phyloP scores from a whole-genome alignment of 2,113 vertebrate species.

The Scalopus aquaticus region DNA sequence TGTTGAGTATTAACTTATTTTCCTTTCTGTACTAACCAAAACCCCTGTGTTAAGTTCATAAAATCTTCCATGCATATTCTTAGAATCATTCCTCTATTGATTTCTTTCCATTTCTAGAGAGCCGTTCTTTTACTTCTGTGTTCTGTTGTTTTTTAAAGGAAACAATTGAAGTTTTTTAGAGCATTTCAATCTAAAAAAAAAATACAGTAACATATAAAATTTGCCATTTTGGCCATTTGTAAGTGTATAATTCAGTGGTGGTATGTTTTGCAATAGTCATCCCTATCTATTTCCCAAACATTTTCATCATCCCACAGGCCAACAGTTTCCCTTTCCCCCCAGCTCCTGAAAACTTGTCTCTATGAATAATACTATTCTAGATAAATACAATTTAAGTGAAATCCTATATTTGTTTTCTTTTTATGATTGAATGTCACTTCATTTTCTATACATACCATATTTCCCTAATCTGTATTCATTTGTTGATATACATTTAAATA shows the following conservation, averaged over 20 bases:
- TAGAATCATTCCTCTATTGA: not conserved
- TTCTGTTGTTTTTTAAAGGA: not conserved
- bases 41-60: not conserved
- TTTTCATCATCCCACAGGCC: not conserved
- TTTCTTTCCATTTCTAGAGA: not conserved
- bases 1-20: not conserved
- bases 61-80: not conserved
- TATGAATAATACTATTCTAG: not conserved
- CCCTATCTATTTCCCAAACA: not conserved
- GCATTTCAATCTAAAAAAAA: not conserved
- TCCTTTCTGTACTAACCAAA: not conserved
- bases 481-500: not conserved
- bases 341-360: not conserved
- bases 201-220: not conserved
- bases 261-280: not conserved
- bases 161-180: not conserved
- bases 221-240: not conserved
- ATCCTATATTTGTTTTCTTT: conserved; percentile 20
- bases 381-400: not conserved
- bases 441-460: not conserved
- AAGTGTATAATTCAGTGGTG: not conserved
- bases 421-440: not conserved
- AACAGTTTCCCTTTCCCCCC: not conserved
- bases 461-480: not conserved
- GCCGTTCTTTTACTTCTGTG: not conserved